Percentiles rank a stretch among this genome's conserved stretches.
phyloP scores from a whole-genome alignment of 1,140 invertebrate species.

The Panagrolaimus sp. region DNA sequence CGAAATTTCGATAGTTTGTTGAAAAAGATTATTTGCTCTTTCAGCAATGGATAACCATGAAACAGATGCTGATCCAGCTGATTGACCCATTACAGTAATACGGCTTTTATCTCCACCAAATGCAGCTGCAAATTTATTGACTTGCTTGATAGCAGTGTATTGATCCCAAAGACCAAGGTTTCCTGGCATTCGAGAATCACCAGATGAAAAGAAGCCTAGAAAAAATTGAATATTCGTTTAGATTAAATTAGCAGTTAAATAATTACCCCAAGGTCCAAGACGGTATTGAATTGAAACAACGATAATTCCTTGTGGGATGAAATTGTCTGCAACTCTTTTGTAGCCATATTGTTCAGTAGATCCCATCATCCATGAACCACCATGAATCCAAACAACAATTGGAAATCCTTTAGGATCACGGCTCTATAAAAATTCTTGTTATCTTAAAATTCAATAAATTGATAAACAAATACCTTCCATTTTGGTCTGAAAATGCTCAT shows the following conservation, averaged over 20 bases:
- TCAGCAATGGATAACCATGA: slow-evolving; percentile 63
- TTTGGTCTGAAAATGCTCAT: background rate
- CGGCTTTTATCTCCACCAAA: slow-evolving; percentile 89
- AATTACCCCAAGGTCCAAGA: slow-evolving; percentile 73
- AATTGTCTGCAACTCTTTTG: background rate
- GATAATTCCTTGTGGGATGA: slow-evolving; percentile 65
- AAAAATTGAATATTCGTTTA: too few species aligned
- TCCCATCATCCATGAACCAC: background rate
- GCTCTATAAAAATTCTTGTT: too few species aligned
- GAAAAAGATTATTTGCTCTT: background rate
- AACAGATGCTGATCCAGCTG: slow-evolving; percentile 71
- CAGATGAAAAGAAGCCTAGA: background rate
- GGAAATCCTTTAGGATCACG: slow-evolving; percentile 2
- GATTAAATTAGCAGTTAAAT: too few species aligned
- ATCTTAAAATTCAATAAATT: too few species aligned
- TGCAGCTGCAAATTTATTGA: slow-evolving; percentile 69
- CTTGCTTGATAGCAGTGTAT: slow-evolving; percentile 79
- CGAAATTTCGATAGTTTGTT: background rate
- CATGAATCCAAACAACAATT: slow-evolving; percentile 5
- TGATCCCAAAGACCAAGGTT: slow-evolving; percentile 74
- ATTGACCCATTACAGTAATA: slow-evolving; percentile 79
- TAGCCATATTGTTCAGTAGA: background rate
- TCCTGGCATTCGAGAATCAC: slow-evolving; percentile 1
- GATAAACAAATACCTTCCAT: background rate
- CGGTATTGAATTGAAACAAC: slow-evolving; percentile 87